Conservation (phyloP, 2,888 invertebrate genomes). For the Atherix ibis region DNA sequence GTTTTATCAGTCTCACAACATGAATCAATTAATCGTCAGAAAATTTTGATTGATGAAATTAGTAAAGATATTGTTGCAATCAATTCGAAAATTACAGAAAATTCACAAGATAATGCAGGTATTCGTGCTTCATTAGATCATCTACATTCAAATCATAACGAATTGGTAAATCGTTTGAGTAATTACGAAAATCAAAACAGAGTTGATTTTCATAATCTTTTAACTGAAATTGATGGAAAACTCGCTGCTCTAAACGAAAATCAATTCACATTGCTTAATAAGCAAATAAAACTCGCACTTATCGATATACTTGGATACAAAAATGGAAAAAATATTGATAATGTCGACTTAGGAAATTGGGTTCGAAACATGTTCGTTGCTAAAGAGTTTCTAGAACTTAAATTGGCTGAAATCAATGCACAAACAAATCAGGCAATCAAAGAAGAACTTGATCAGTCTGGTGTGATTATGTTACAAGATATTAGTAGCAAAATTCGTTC, state of each 20-base stretch:
- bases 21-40: conserved; percentile 21
- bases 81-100: conserved; percentile 37
- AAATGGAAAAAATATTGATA: conserved; percentile 32
- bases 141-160: conserved; percentile 21
- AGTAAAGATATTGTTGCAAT: conserved; percentile 39
- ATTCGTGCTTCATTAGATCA: conserved; percentile 22
- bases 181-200: conserved; percentile 21
- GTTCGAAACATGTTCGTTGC: conserved; percentile 44
- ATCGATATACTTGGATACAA: conserved; percentile 37
- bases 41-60: conserved; percentile 36
- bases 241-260: conserved; percentile 20
- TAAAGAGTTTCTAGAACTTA: conserved; percentile 43
- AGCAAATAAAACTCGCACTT: conserved; percentile 38
- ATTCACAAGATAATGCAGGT: conserved; percentile 31
- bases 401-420: conserved; percentile 36
- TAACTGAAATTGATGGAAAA: conserved; percentile 25
- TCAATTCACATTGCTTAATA: conserved; percentile 39
- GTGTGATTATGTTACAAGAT: conserved; percentile 30
- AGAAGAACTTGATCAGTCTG: conserved; percentile 31
- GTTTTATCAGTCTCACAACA: conserved; percentile 15
- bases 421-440: conserved; percentile 30
- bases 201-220: conserved; percentile 19
- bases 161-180: conserved; percentile 21
- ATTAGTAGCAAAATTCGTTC: conserved; percentile 37
- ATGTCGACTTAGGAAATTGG: conserved; percentile 38